Evolutionary conservation across 2,113 vertebrate species (phyloP).

Genomic region (Rhinoderma darwinii): DNA sequence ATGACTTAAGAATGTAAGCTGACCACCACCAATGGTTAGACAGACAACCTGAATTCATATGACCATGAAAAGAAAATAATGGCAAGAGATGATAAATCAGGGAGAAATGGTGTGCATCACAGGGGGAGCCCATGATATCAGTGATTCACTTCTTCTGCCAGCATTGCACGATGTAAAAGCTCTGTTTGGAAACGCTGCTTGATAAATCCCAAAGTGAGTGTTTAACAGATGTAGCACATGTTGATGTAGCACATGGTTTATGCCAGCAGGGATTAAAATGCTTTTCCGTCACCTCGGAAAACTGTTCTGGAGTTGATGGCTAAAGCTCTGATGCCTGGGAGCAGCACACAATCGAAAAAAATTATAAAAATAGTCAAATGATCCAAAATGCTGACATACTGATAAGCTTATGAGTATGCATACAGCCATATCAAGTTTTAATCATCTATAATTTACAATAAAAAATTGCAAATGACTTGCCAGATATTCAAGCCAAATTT

Average conservation of each 20-base stretch:
- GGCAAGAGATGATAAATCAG: slow-evolving; percentile 40
- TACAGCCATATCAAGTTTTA: not conserved
- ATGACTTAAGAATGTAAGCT: slow-evolving; percentile 45
- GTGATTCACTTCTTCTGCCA: slow-evolving; percentile 35
- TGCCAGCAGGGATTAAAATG: slow-evolving; percentile 48
- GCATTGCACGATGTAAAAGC: slow-evolving; percentile 23
- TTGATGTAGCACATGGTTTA: slow-evolving; percentile 23
- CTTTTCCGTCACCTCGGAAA: slow-evolving; percentile 43
- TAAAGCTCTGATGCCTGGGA: not conserved
- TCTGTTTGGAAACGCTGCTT: slow-evolving; percentile 24
- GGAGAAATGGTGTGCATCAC: slow-evolving; percentile 21
- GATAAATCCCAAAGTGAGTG: slow-evolving; percentile 44
- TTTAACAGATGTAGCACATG: slow-evolving; percentile 53
- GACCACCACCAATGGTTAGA: slow-evolving; percentile 53
- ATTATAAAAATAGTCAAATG: not conserved
- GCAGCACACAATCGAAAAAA: slow-evolving; percentile 10
- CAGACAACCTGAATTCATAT: slow-evolving; percentile 46
- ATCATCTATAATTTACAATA: not conserved
- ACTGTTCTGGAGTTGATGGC: slow-evolving; percentile 19
- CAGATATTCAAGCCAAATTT: too few relatives aligned
- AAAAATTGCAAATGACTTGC: not conserved
- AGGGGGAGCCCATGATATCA: slow-evolving; percentile 28
- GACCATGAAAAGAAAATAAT: slow-evolving; percentile 45
- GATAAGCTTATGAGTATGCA: not conserved
- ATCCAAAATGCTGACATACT: slow-evolving; percentile 18